A percentile compares a stretch with the other conserved stretches of the same genome.
Conservation (phyloP, 1,140 invertebrate genomes). For the Aphelenchoides besseyi region DNA sequence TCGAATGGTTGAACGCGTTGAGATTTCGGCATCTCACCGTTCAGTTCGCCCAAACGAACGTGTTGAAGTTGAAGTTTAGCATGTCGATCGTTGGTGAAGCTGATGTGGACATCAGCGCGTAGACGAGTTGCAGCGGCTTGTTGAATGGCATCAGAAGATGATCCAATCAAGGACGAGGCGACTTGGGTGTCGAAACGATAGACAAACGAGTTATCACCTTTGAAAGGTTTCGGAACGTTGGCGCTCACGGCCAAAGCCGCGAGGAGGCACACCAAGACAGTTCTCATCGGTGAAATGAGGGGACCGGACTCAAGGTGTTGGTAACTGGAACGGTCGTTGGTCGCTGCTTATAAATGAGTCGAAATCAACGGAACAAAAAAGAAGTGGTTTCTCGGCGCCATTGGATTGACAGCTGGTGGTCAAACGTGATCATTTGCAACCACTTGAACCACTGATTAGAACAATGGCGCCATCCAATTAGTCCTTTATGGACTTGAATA, state of each 20-base stretch:
- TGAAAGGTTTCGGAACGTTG: not conserved
- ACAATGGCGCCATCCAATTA: too few species aligned
- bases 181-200: conserved; percentile 1
- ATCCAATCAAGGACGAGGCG: not conserved
- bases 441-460: too few species aligned
- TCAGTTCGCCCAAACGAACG: not conserved
- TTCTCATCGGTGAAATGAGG: not conserved
- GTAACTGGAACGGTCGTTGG: too few species aligned
- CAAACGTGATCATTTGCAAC: too few species aligned
- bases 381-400: too few species aligned
- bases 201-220: not conserved
- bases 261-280: not conserved
- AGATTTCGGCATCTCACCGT: not conserved
- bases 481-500: too few species aligned
- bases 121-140: not conserved
- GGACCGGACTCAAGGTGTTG: too few species aligned
- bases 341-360: too few species aligned
- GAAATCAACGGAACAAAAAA: too few species aligned
- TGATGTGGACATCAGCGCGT: not conserved
- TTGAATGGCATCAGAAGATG: not conserved
- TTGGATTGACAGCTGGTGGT: too few species aligned
- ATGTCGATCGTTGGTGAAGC: not conserved
- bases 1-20: not conserved
- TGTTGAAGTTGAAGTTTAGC: not conserved
- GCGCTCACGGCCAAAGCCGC: not conserved